Conservation (phyloP, 2,888 invertebrate genomes). For the Tenthredo scrophulariae region DNA sequence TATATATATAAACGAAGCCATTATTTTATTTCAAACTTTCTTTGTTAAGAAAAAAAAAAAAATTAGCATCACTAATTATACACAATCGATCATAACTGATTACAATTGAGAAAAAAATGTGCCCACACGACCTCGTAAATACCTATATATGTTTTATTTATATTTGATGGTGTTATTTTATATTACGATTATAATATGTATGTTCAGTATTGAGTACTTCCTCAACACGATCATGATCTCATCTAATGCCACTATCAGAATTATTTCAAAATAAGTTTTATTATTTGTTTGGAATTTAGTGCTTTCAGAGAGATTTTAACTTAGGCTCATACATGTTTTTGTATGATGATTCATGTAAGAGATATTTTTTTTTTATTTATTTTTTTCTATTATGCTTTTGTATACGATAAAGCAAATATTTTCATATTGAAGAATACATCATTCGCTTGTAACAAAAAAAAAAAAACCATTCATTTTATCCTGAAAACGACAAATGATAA, state of each 20-base stretch:
- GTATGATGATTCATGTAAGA: slow-evolving; percentile 34
- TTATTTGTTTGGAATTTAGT: not conserved
- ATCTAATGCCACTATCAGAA: slow-evolving; percentile 65
- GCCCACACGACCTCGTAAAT: slow-evolving; percentile 44
- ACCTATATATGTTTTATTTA: slow-evolving; percentile 62
- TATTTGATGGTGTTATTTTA: slow-evolving; percentile 64
- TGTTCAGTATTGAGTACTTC: slow-evolving; percentile 57
- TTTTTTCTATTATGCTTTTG: not conserved
- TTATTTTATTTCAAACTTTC: not conserved
- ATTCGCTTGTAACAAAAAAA: not conserved
- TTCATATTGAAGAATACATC: not conserved
- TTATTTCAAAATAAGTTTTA: slow-evolving; percentile 16
- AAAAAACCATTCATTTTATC: not conserved
- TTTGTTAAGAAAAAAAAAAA: not conserved
- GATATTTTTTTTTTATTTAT: not conserved
- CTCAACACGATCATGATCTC: slow-evolving; percentile 70
- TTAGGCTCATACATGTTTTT: slow-evolving; percentile 48
- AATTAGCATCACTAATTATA: slow-evolving; percentile 2
- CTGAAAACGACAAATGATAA: not conserved
- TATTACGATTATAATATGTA: slow-evolving; percentile 59
- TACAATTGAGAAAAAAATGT: slow-evolving; percentile 24
- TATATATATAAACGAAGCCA: not conserved
- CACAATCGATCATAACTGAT: slow-evolving; percentile 24
- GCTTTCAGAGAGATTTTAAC: not conserved
- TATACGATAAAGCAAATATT: not conserved